Percentiles rank a stretch among this genome's conserved stretches.
Evolutionary conservation across 2,888 invertebrate genomes (phyloP).

Genomic region (Camponotus fellah): DNA sequence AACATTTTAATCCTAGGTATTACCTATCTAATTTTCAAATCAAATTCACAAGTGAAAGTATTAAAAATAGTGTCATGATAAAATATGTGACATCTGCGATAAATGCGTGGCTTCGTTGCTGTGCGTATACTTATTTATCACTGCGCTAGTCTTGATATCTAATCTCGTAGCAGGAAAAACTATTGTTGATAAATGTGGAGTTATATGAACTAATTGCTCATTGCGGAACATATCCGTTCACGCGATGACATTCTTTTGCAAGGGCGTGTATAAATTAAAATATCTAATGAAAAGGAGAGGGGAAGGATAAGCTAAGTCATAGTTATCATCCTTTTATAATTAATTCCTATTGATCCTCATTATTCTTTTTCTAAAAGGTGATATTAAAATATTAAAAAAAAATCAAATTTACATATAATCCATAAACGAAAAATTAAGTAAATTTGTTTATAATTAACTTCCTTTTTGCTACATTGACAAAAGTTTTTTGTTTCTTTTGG

Average conservation of each 20-base stretch:
- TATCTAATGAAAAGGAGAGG: not conserved
- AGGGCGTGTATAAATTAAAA: slow-evolving; percentile 41
- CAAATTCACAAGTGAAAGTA: not conserved
- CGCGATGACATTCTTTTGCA: slow-evolving; percentile 59
- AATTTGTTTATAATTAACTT: too few species aligned
- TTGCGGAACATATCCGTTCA: slow-evolving; percentile 62
- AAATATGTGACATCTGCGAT: not conserved
- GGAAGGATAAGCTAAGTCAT: slow-evolving; percentile 4
- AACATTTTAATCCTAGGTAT: not conserved
- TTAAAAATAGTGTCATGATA: not conserved
- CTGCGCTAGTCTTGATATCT: slow-evolving; percentile 41
- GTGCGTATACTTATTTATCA: not conserved
- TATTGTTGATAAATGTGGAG: slow-evolving; percentile 54
- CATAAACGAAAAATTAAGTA: not conserved
- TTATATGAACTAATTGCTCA: slow-evolving; percentile 9
- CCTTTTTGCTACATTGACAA: too few species aligned
- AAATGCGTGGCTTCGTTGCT: not conserved
- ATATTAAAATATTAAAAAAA: not conserved
- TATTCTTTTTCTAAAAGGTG: not conserved
- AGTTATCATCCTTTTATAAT: not conserved
- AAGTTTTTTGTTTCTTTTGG: too few species aligned
- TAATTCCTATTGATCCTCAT: slow-evolving; percentile 18
- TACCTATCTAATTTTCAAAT: not conserved
- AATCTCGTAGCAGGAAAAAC: slow-evolving; percentile 59
- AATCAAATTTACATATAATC: not conserved